Conservation (phyloP, 2,113 vertebrate species). For the Oncorhynchus tshawytscha region DNA sequence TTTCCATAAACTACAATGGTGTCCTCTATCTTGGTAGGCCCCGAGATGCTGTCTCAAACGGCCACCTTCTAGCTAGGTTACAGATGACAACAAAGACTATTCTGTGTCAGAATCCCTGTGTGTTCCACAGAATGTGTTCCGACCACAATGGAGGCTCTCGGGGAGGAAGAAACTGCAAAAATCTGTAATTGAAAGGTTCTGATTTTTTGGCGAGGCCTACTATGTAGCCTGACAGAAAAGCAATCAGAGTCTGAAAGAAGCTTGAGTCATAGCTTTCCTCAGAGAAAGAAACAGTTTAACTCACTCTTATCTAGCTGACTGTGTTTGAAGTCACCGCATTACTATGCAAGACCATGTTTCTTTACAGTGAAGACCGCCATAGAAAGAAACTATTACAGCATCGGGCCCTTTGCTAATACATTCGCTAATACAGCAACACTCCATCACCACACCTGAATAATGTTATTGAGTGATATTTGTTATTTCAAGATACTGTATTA, state of each 20-base stretch:
- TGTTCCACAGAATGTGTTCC: background rate
- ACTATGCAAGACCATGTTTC: background rate
- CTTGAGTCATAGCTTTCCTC: slow-evolving; percentile 12
- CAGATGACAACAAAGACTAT: slow-evolving; percentile 7
- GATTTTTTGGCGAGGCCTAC: background rate
- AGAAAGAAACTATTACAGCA: background rate
- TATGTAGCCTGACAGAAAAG: slow-evolving; percentile 3
- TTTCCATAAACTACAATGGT: background rate
- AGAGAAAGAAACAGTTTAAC: background rate
- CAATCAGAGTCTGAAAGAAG: slow-evolving; percentile 5
- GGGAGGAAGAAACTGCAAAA: background rate
- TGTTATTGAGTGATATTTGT: no score
- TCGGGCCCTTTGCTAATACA: background rate
- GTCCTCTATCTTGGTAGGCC: background rate
- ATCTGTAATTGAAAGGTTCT: slow-evolving; percentile 8
- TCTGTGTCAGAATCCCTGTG: background rate
- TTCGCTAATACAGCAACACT: background rate
- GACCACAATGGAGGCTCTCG: background rate
- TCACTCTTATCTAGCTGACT: background rate
- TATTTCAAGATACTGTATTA: no score
- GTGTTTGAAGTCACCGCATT: background rate
- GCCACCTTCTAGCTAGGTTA: background rate
- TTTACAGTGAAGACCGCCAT: background rate
- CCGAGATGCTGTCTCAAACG: background rate
- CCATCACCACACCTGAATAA: background rate